Evolutionary conservation across 2,888 invertebrate species (phyloP).

Genomic region (Zaprionus lineosus): DNA sequence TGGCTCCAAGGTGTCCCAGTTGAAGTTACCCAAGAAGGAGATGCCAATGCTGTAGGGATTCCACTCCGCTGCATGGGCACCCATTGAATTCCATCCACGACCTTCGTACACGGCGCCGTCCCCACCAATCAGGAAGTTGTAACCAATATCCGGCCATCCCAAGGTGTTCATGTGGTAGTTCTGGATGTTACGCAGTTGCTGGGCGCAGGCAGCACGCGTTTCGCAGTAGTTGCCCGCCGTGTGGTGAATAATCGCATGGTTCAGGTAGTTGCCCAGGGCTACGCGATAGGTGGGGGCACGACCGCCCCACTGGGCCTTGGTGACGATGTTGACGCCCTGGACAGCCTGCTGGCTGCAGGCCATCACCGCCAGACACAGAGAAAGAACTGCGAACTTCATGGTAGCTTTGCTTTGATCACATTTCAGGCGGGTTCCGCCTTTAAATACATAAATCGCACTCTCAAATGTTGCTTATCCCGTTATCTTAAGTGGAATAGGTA

Average conservation of each 20-base stretch:
- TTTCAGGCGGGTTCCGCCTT: too few species aligned
- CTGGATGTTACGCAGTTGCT: slow-evolving; percentile 69
- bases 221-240: slow-evolving; percentile 62
- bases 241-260: slow-evolving; percentile 67
- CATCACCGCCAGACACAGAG: slow-evolving; percentile 46
- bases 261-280: slow-evolving; percentile 40
- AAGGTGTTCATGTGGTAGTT: slow-evolving; percentile 67
- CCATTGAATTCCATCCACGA: slow-evolving; percentile 67
- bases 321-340: slow-evolving; percentile 37
- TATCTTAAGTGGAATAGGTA: too few species aligned
- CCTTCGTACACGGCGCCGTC: slow-evolving; percentile 76
- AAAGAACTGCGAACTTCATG: too few species aligned
- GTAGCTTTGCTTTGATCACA: too few species aligned
- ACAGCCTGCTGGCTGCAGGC: slow-evolving; percentile 48
- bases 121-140: slow-evolving; percentile 72
- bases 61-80: slow-evolving; percentile 72
- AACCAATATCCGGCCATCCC: slow-evolving; percentile 74
- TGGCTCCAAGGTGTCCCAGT: too few species aligned
- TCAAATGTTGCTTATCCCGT: too few species aligned
- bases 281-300: slow-evolving; percentile 56
- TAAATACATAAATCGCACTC: too few species aligned
- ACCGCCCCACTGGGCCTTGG: slow-evolving; percentile 70
- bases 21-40: slow-evolving; percentile 73
- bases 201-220: slow-evolving; percentile 54
- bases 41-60: slow-evolving; percentile 73